Evolutionary conservation across 2,113 vertebrate species (phyloP), one percentile per base, ranked within the genome.

Genomic region (Tretioscincus oriximinensis): DNA sequence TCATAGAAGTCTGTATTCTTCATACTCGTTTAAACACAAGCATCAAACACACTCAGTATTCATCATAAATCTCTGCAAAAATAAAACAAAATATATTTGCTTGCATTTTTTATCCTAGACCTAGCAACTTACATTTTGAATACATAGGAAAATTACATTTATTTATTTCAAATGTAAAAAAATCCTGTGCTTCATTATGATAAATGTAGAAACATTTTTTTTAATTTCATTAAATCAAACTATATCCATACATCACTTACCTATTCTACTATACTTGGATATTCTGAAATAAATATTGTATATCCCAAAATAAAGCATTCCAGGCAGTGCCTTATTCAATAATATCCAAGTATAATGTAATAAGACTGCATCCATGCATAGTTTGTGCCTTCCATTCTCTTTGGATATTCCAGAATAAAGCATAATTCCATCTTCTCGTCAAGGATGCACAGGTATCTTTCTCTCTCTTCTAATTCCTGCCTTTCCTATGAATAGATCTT

Each of bases 11-110:
- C 7, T 81, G 26, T 1, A 14, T 49, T 35, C 29, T 72, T 78
- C 74, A 71, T 14, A 29, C 64, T 86, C 73, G 73, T 61, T 82
- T 84, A 73, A 65, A 80, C 28, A 31, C 31, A 73, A 73, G 24
- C 20, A 63, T 79, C 28, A 73, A 66, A 73, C 16, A 65, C 41
- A 64, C 24, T 21, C 28, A 49, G 31, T n/a, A 66, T 21, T 29
- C 60, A 28, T 7, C 29, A 63, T 8, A 47, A 61, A 41, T 24
- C 49, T 8, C 26, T 28, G 2, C 16, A 3, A 20, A 1, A 29
- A 9, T 1, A 20, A n/a, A 35, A 5, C 47, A 76, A 51, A 18
- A 28, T 14, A 68, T 16, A 58, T 49, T 76, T 73, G 28, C 28
- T 35, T 28, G 12, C 71, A 35, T 20, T 63, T 66, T 22, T 21